These are phyloP conservation scores for Ophion ventricosus DNA, from an alignment of 2,888 invertebrate species.

Conservation along the genomic window DNA sequence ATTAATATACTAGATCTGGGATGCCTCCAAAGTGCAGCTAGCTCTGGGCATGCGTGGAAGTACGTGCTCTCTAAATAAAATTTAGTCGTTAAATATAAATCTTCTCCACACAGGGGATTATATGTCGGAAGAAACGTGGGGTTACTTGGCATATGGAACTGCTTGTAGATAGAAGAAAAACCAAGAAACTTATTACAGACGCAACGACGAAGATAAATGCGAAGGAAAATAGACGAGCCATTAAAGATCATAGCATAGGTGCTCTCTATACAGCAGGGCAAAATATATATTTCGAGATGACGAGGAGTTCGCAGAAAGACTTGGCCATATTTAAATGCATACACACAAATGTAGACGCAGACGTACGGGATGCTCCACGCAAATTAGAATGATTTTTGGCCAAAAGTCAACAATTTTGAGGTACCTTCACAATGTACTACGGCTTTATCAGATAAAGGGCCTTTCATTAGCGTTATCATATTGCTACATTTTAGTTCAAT, in stretches of 20 bases:
- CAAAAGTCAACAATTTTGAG: slow-evolving; percentile 45
- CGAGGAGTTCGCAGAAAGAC: slow-evolving; percentile 73
- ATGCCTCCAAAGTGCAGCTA: neutral
- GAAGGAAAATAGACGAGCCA: slow-evolving; percentile 30
- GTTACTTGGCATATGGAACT: slow-evolving; percentile 39
- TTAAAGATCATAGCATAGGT: slow-evolving; percentile 29
- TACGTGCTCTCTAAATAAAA: slow-evolving; percentile 18
- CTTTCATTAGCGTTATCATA: neutral
- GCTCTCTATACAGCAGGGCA: slow-evolving; percentile 29
- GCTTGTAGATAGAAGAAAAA: slow-evolving; percentile 47
- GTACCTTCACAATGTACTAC: neutral
- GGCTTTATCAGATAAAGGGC: neutral
- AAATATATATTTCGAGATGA: slow-evolving; percentile 73
- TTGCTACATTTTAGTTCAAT: neutral
- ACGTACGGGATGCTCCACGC: neutral
- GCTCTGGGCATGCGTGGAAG: neutral
- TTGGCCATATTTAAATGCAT: slow-evolving; percentile 68
- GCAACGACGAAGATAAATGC: slow-evolving; percentile 34
- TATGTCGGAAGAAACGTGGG: slow-evolving; percentile 51
- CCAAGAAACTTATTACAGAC: slow-evolving; percentile 11
- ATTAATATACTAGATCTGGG: neutral
- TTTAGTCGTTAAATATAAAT: slow-evolving; percentile 46
- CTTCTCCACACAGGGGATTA: slow-evolving; percentile 11
- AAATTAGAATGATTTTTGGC: slow-evolving; percentile 9
- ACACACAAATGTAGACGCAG: slow-evolving; percentile 7